These are phyloP conservation scores for Marisa cornuarietis DNA, from an alignment of 1,140 invertebrate genomes.

Conservation along the genomic window DNA sequence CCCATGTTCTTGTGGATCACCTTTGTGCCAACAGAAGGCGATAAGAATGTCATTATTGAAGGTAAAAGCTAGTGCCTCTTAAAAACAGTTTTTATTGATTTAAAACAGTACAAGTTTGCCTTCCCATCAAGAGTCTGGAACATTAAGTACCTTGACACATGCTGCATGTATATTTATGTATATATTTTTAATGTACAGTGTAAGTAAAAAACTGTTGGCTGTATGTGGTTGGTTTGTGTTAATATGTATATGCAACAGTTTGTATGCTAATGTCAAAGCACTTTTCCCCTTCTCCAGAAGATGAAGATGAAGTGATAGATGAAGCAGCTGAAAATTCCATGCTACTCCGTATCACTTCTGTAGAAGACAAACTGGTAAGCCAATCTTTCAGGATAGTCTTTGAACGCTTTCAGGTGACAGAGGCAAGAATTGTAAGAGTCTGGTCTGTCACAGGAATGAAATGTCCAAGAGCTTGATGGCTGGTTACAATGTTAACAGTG, in stretches of 20 bases:
- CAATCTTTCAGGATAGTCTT: neutral
- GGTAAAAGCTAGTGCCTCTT: neutral
- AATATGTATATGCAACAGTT: neutral
- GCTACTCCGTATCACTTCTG: conserved; percentile 25
- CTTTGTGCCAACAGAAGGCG: conserved; percentile 39
- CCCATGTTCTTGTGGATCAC: conserved; percentile 67
- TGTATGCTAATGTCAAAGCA: neutral
- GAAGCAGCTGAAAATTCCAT: conserved; percentile 20
- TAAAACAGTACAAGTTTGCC: too few relatives aligned
- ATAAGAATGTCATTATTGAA: conserved; percentile 15
- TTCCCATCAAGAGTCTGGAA: too few relatives aligned
- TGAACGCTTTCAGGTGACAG: neutral
- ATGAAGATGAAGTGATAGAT: conserved; percentile 28
- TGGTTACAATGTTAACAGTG: too few relatives aligned
- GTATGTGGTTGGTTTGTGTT: neutral
- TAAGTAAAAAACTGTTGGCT: neutral
- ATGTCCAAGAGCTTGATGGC: too few relatives aligned
- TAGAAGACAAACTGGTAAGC: conserved; percentile 25
- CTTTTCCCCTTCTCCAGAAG: neutral
- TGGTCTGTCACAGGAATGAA: too few relatives aligned
- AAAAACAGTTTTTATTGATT: neutral
- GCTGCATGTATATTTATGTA: too few relatives aligned
- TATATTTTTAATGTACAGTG: too few relatives aligned
- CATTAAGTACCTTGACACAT: too few relatives aligned
- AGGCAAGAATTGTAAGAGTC: neutral